These are phyloP conservation scores for Drosophila arizonae DNA, from an alignment of 1,140 invertebrate species.

Conservation along the genomic window DNA sequence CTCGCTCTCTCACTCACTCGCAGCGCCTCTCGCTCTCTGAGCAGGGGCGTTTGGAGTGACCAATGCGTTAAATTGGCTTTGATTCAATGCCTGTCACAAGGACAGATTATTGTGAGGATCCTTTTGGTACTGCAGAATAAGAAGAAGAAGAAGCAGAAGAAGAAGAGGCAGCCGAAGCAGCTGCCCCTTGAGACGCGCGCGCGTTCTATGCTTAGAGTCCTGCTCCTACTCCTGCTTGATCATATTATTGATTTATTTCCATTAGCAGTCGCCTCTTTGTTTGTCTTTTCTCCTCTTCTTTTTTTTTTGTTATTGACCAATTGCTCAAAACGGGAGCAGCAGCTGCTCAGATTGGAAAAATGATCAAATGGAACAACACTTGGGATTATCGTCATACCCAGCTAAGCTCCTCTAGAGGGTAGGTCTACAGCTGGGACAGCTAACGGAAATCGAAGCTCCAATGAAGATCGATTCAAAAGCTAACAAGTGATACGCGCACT, in stretches of 20 bases:
- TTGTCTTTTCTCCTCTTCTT: neutral
- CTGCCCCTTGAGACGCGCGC: constrained; percentile 2
- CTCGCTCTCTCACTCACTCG: neutral
- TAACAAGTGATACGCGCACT: too few relatives aligned
- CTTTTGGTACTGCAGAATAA: constrained; percentile 6
- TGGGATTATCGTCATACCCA: neutral
- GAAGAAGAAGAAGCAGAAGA: too few relatives aligned
- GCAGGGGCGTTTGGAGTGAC: constrained; percentile 55
- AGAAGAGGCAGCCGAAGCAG: constrained; percentile 22
- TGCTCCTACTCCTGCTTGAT: neutral
- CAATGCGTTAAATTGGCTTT: constrained; percentile 74
- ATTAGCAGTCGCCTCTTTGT: constrained; percentile 4
- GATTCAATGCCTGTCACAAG: constrained; percentile 48
- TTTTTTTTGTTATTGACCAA: constrained; percentile 56
- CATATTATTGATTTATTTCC: constrained; percentile 5
- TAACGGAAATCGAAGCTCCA: too few relatives aligned
- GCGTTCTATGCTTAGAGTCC: neutral
- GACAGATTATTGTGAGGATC: constrained; percentile 61
- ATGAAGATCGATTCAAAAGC: too few relatives aligned
- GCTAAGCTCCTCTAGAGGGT: neutral
- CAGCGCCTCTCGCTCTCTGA: neutral
- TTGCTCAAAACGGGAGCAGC: constrained; percentile 26
- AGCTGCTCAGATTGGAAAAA: constrained; percentile 32
- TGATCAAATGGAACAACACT: neutral
- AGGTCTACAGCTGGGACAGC: too few relatives aligned